Evolutionary conservation across 1,140 invertebrate genomes (phyloP).

Genomic region (Triops longicaudatus): DNA sequence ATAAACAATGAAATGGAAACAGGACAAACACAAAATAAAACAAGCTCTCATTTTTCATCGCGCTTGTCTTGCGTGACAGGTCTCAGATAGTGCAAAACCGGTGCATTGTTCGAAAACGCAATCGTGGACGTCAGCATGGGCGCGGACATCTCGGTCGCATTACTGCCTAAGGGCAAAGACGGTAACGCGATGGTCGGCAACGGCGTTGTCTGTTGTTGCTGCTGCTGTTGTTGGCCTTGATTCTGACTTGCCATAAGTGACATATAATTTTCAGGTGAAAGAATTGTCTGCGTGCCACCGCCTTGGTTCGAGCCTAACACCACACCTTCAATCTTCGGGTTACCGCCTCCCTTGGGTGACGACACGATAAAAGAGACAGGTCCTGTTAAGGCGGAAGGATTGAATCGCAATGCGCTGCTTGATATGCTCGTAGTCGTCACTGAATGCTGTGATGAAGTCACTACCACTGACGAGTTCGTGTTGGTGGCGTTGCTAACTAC

Average conservation of each 20-base stretch:
- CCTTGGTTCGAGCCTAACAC: not conserved
- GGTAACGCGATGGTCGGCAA: not conserved
- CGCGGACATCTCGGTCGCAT: not conserved
- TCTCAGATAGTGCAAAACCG: not conserved
- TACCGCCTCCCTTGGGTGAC: not conserved
- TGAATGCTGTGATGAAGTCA: not conserved
- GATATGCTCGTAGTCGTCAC: not conserved
- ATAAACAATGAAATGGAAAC: not conserved
- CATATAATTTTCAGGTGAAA: not conserved
- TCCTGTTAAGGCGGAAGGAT: slow-evolving; percentile 4
- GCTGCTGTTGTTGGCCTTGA: not conserved
- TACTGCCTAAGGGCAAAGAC: not conserved
- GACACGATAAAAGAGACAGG: not conserved
- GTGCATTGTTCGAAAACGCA: not conserved
- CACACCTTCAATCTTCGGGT: not conserved
- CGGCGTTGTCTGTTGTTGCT: not conserved
- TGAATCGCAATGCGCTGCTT: not conserved
- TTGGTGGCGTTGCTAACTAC: not conserved
- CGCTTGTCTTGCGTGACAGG: slow-evolving; percentile 1
- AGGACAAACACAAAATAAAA: not conserved
- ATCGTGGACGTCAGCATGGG: slow-evolving; percentile 9
- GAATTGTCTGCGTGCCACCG: not conserved
- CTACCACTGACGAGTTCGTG: not conserved
- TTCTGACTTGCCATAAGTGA: slow-evolving; percentile 6
- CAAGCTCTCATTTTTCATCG: not conserved